phyloP scores from a whole-genome alignment of 92 coral and sea anemone species.

The Blastomussa wellsi region DNA sequence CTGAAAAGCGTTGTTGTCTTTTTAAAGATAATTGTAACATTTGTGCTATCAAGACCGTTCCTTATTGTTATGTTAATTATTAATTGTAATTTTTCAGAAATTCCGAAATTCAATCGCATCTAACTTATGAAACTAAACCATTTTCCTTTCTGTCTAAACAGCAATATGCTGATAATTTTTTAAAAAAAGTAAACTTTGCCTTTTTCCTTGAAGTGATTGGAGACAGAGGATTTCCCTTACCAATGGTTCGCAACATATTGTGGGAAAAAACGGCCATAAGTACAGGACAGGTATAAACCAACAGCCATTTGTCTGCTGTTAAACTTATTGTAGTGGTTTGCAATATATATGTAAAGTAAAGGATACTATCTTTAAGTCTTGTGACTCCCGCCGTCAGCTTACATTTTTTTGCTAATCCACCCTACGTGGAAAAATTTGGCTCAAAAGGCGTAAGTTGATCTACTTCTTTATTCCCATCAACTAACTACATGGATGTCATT shows the following conservation, averaged over 20 bases:
- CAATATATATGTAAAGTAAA: background rate
- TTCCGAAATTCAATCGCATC: background rate
- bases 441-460: background rate
- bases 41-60: too few relatives aligned
- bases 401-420: background rate
- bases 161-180: too few relatives aligned
- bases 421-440: background rate
- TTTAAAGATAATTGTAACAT: too few relatives aligned
- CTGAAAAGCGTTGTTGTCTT: too few relatives aligned
- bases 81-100: background rate
- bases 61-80: too few relatives aligned
- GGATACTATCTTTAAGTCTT: background rate
- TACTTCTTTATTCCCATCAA: background rate
- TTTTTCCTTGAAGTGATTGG: slow-evolving; percentile 18
- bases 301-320: background rate
- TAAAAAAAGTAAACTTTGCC: background rate
- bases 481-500: background rate
- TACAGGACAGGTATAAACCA: slow-evolving; percentile 30
- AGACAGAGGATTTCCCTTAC: slow-evolving; percentile 31
- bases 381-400: background rate
- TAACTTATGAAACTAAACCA: background rate
- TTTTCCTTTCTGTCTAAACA: background rate
- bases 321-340: background rate
- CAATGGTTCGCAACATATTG: slow-evolving; percentile 3
- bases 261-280: slow-evolving; percentile 10